These are phyloP conservation scores for Hoplias malabaricus DNA, from an alignment of 2,113 vertebrate genomes.

Conservation along the genomic window DNA sequence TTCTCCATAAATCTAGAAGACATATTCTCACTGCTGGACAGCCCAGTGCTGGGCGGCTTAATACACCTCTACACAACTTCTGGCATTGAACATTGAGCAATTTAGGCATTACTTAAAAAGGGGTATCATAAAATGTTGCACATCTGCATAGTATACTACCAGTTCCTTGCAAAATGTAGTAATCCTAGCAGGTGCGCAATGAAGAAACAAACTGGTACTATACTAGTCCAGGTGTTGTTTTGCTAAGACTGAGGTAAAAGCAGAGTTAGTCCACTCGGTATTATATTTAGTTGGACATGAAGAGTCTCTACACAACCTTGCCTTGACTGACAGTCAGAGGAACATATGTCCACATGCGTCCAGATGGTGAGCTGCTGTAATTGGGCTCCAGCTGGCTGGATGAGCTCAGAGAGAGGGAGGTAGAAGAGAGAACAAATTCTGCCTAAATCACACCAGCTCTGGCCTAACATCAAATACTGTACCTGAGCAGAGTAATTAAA, in stretches of 20 bases:
- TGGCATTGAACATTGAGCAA: too few species aligned
- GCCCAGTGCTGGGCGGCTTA: too few species aligned
- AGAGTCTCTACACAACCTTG: not conserved
- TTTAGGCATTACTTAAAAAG: too few species aligned
- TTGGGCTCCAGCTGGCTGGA: conserved; percentile 48
- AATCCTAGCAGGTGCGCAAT: not conserved
- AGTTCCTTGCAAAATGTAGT: not conserved
- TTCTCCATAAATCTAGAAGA: too few species aligned
- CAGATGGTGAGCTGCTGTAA: conserved; percentile 66
- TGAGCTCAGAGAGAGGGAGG: not conserved
- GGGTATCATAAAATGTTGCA: too few species aligned
- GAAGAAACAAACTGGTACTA: not conserved
- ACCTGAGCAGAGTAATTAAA: not conserved
- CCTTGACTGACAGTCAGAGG: conserved; percentile 18
- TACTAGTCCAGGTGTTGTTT: not conserved
- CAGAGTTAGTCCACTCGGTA: not conserved
- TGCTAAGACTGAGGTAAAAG: not conserved
- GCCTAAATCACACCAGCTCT: not conserved
- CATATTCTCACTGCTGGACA: too few species aligned
- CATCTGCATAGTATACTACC: not conserved
- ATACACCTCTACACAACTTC: not conserved
- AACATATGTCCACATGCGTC: conserved; percentile 61
- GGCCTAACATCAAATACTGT: not conserved
- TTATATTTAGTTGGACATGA: not conserved
- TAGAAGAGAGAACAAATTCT: not conserved